Percentiles rank a stretch among this genome's conserved stretches.
These are phyloP conservation scores for Tichodroma muraria DNA, from an alignment of 2,113 vertebrate species.

Conservation along the genomic window DNA sequence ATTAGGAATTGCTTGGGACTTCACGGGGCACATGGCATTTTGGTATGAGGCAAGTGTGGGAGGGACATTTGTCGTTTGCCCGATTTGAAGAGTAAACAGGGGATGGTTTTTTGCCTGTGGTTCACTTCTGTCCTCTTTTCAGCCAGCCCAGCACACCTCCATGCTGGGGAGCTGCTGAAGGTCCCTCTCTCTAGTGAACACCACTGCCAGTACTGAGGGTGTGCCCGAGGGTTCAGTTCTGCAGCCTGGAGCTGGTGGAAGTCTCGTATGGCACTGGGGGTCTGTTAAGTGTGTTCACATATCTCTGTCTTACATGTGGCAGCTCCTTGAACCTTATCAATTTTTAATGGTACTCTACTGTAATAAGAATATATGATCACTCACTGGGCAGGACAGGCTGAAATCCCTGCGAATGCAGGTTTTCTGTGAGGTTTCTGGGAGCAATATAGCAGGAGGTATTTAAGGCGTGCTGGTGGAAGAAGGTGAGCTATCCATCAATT, in stretches of 20 bases:
- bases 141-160: background rate
- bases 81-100: background rate
- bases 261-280: background rate
- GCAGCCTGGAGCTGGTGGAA: background rate
- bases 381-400: background rate
- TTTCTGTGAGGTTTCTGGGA: constrained; percentile 49
- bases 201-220: accelerated
- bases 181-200: background rate
- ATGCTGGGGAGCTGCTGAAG: background rate
- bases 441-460: constrained; percentile 64
- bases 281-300: background rate
- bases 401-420: background rate
- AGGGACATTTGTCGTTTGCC: background rate
- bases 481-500: constrained; percentile 82
- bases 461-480: constrained; percentile 45
- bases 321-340: background rate
- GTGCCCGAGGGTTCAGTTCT: background rate
- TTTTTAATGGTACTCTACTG: background rate
- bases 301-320: background rate
- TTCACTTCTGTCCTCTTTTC: accelerated
- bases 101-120: background rate
- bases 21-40: accelerated
- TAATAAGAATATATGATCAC: background rate
- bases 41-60: background rate
- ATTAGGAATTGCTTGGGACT: background rate